Base-by-base conservation (phyloP, 2,113 vertebrate genomes). In the Oreotrochilus melanogaster region DNA sequence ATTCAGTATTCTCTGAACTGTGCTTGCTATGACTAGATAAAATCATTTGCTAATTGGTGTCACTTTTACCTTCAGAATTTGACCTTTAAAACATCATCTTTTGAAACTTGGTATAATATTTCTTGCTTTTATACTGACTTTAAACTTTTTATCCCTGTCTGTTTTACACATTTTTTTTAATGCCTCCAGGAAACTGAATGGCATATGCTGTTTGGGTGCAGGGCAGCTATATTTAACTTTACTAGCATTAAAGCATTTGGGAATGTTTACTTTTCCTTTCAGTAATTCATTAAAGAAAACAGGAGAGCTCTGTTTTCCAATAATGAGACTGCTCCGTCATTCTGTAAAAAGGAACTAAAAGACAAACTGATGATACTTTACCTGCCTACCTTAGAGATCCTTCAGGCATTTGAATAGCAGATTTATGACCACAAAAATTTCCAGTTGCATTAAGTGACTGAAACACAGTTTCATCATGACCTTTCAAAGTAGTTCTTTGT, bases 81-180 rank as follows among this genome's bases (percentile, higher is more conserved):
- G 18, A 84, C 47, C 73, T 94, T 92, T 87, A 74, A 94, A 74
- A 15, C 33, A 47, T 58, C 19, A 27, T 80, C 42, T 74, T 66
- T 21, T 84, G 64, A 64, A 88, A 71, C 11, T 56, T 47, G 15
- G 7, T 78, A 3, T 75, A 37, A 42, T 73, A 27, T 69, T 83
- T 37, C 6, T 2, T 80, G 42, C 25, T 75, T 89, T 89, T 48
- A 15, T 85, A 33, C 37, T 60, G 70, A n/a, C 25, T 88, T 82
- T 7, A 31, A 56, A 58, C 31, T 25, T 74, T 33, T 54, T 50
- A 21, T 9, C 28, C 7, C 35, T 57, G 1, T 57, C 25, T 47
- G 39, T 39, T 71, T 47, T 42, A 30, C 4, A 23, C 39, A 5
- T 18, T 51, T 48, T 75, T 42, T 51, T 69, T 31, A 9, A 28